Conservation (phyloP, 2,113 vertebrate species). For the Hiodon tergisus region DNA sequence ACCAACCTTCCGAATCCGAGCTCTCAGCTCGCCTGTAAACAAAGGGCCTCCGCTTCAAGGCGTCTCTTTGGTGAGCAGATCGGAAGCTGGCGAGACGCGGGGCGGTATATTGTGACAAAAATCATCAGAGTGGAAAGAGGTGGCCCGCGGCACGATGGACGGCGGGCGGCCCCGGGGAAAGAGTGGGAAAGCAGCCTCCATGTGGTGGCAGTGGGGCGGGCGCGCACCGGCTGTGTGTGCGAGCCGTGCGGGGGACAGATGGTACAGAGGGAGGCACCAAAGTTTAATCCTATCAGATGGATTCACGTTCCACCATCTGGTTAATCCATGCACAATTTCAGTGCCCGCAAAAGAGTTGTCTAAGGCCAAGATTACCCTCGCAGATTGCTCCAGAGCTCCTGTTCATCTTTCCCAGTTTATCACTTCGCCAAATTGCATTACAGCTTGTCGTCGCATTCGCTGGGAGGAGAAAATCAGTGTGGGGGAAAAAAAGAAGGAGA, state of each 20-base stretch:
- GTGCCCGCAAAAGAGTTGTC: constrained; percentile 77
- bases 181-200: neutral
- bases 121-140: neutral
- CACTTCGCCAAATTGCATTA: constrained; percentile 70
- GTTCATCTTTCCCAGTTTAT: constrained; percentile 70
- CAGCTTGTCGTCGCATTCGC: constrained; percentile 59
- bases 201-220: constrained; percentile 45
- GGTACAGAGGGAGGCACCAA: constrained; percentile 82
- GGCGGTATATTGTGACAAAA: neutral
- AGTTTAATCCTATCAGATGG: constrained; percentile 96
- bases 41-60: neutral
- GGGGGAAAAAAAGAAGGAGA: constrained; percentile 62
- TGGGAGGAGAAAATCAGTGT: constrained; percentile 44
- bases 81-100: neutral
- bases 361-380: constrained; percentile 82
- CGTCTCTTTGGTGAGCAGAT: neutral
- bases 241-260: constrained; percentile 70
- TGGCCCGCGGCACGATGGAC: neutral
- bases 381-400: constrained; percentile 82
- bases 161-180: neutral
- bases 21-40: neutral
- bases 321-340: constrained; percentile 83
- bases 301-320: constrained; percentile 94
- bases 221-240: neutral
- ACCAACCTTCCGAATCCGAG: neutral